These are phyloP conservation scores for Agrotis exclamationis DNA, from an alignment of 2,888 invertebrate genomes.

Conservation along the genomic window DNA sequence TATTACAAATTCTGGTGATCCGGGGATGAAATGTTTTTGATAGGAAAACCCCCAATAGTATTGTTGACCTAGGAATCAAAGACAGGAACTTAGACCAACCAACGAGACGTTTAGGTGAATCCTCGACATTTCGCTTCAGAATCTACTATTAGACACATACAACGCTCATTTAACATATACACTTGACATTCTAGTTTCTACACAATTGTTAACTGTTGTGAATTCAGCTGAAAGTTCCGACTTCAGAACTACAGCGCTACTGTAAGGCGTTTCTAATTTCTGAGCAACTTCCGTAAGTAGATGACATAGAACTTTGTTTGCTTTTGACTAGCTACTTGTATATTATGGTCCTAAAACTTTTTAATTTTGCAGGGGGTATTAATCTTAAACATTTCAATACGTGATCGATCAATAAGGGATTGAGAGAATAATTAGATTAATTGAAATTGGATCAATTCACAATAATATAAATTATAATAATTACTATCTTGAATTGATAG, in stretches of 20 bases:
- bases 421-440: too few relatives aligned
- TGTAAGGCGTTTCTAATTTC: slow-evolving; percentile 11
- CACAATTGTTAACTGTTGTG: slow-evolving; percentile 20
- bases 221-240: slow-evolving; percentile 22
- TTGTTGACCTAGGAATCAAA: too few relatives aligned
- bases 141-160: not conserved
- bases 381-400: not conserved
- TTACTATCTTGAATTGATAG: too few relatives aligned
- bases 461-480: too few relatives aligned
- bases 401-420: too few relatives aligned
- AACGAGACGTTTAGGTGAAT: too few relatives aligned
- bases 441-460: too few relatives aligned
- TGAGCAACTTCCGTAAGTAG: not conserved
- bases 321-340: not conserved
- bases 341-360: not conserved
- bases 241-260: slow-evolving; percentile 6
- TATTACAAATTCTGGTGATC: too few relatives aligned
- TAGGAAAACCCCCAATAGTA: too few relatives aligned
- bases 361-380: not conserved
- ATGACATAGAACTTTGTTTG: slow-evolving; percentile 9
- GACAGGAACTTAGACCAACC: too few relatives aligned
- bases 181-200: not conserved
- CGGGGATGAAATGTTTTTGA: too few relatives aligned
- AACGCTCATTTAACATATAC: not conserved
- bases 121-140: not conserved